A percentile compares a stretch with the other conserved stretches of the same genome.
These are phyloP conservation scores for Xiphophorus maculatus DNA, from an alignment of 2,113 vertebrate genomes.

Conservation along the genomic window DNA sequence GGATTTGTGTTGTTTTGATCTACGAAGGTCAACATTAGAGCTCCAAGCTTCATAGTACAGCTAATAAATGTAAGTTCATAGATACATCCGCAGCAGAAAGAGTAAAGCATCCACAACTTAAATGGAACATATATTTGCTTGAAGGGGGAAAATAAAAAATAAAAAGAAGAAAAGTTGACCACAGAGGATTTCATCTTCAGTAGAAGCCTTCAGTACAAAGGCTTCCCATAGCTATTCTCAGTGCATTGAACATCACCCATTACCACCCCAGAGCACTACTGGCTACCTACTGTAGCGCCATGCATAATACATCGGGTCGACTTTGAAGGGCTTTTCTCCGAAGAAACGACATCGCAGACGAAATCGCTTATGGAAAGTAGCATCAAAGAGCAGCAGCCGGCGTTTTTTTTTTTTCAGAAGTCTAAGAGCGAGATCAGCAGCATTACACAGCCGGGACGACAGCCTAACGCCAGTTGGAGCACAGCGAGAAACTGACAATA, in stretches of 20 bases:
- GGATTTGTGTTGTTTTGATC: not conserved
- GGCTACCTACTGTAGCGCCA: conserved; percentile 50
- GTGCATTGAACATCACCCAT: conserved; percentile 50
- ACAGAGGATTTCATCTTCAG: conserved; percentile 13
- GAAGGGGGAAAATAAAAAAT: too few species aligned
- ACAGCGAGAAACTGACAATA: conserved; percentile 26
- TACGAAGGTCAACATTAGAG: not conserved
- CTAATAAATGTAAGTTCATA: not conserved
- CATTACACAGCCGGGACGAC: conserved; percentile 30
- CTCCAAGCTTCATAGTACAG: not conserved
- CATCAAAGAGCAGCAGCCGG: conserved; percentile 41
- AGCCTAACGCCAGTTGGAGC: conserved; percentile 22
- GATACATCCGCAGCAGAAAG: not conserved
- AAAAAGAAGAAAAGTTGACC: not conserved
- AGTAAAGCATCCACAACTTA: conserved; percentile 10
- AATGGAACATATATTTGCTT: conserved; percentile 11
- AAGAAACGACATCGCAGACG: conserved; percentile 61
- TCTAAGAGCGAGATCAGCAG: conserved; percentile 14
- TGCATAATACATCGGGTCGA: conserved; percentile 63
- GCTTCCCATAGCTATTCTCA: conserved; percentile 54
- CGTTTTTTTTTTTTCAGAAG: not conserved
- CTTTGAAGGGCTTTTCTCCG: conserved; percentile 68
- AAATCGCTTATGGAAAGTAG: conserved; percentile 41
- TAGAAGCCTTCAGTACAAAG: conserved; percentile 32
- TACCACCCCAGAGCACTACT: conserved; percentile 42